A percentile compares a stretch with the other conserved stretches of the same genome.
Evolutionary conservation across 1,140 invertebrate species (phyloP).

Genomic region (Drosophila miranda): DNA sequence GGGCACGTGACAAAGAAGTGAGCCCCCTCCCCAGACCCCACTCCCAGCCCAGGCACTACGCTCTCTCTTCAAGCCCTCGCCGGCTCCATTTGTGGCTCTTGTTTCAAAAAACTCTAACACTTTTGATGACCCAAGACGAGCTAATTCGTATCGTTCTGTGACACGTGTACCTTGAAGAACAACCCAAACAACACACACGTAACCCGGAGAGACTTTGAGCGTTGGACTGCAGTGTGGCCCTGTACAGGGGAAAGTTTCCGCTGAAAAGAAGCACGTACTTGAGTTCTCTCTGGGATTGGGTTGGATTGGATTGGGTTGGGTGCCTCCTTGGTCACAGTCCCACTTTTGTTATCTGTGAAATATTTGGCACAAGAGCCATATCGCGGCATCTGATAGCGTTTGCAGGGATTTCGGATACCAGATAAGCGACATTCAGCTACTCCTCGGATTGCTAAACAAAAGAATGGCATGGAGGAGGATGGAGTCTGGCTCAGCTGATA

Average conservation of each 20-base stretch:
- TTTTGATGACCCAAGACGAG: constrained; percentile 1
- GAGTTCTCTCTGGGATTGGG: background rate
- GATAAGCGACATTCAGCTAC: constrained; percentile 9
- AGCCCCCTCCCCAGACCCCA: background rate
- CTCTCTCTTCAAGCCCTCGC: too few relatives aligned
- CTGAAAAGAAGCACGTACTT: constrained; percentile 13
- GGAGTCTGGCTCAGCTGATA: constrained; percentile 24
- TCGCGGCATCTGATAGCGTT: constrained; percentile 20
- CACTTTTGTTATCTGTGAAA: constrained; percentile 26
- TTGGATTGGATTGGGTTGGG: background rate
- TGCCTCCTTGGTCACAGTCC: background rate
- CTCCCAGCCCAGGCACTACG: background rate
- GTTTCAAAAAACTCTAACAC: background rate
- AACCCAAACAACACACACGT: constrained; percentile 3
- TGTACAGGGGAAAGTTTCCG: constrained; percentile 3
- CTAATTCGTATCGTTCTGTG: constrained; percentile 20
- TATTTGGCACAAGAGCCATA: constrained; percentile 22
- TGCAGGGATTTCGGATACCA: constrained; percentile 26
- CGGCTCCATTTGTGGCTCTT: too few relatives aligned
- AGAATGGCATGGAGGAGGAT: constrained; percentile 2
- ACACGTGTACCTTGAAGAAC: background rate
- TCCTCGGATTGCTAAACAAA: constrained; percentile 24
- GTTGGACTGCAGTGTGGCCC: background rate
- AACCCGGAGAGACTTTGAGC: constrained; percentile 3
- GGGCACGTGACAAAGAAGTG: constrained; percentile 6